Evolutionary conservation across 2,113 vertebrate genomes (phyloP), one percentile per base, ranked within the genome.

Genomic region (Nannobrachium achirus): DNA sequence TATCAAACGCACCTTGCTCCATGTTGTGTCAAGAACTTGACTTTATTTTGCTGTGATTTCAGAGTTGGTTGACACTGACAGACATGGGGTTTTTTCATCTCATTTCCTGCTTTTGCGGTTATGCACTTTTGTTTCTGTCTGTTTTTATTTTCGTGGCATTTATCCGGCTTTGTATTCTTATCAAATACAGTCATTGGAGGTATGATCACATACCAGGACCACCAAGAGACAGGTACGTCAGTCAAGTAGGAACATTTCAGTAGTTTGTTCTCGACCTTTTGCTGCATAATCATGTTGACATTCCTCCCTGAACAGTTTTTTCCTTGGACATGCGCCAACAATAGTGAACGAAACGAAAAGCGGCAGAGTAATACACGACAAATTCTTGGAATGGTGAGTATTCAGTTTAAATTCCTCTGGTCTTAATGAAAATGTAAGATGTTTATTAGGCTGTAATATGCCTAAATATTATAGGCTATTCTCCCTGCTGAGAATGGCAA

Each of bases 141-240:
- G 2, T 63, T 7, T 10, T 69, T 6, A 14, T 69, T 39, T 55
- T 75, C 2, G 13, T 45, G 9, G 50, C 50, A 10, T 78, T 74
- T 39, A 20, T 66, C 4, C 1, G 7, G 8, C 91, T 86, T 74
- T 93, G 92, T 81, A 82, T 89, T 81, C 94, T 93, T 66, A 69
- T 94, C 66, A 59, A 50, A 1, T 81, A 82, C 69, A 46, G 88
- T 67, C 93, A 93, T 67, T 63, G 79, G 58, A 91, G 91, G 63
- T 94, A 92, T 71, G 94, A 94, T 73, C 80, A 89, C 84, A 94
- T 94, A 84, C 93, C 94, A 53, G 86, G 92, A 67, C 68, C 92
- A 25, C 93, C 93, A 48, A 84, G 93, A 79, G 86, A 79, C 79
- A 93, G 93, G 93, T 94, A 16, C n/a, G n/a, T n/a, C n/a, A 65